Conservation (phyloP, 2,797 vertebrate genomes). For the Xiphophorus birchmanni region DNA sequence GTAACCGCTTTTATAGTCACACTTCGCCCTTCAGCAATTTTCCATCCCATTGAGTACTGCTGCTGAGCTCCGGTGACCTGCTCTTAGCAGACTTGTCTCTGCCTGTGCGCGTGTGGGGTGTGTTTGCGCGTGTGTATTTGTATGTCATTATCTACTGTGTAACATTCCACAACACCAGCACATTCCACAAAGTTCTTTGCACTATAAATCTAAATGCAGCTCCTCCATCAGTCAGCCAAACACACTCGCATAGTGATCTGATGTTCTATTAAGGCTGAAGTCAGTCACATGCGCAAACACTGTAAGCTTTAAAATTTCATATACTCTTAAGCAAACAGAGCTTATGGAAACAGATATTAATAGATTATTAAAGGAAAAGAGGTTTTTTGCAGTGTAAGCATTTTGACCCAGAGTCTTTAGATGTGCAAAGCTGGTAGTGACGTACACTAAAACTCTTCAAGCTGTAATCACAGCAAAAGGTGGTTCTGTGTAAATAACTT, state of each 20-base stretch:
- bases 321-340: background rate
- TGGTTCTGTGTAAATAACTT: background rate
- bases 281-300: background rate
- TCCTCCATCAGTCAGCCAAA: conserved; percentile 5
- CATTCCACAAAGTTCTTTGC: conserved; percentile 62
- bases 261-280: conserved; percentile 12
- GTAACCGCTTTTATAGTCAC: conserved; percentile 33
- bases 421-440: background rate
- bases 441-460: background rate
- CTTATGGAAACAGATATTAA: background rate
- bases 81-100: conserved; percentile 67
- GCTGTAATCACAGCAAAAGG: background rate
- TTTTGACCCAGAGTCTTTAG: background rate
- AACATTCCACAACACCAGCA: conserved; percentile 57
- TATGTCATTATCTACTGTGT: conserved; percentile 51
- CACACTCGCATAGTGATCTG: conserved; percentile 24
- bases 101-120: conserved; percentile 52
- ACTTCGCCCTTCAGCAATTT: conserved; percentile 48
- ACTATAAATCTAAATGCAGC: too few relatives aligned
- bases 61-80: conserved; percentile 67
- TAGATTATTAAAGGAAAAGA: background rate
- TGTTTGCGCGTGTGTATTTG: conserved; percentile 32
- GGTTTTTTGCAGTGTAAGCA: background rate
- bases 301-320: background rate
- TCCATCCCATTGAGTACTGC: conserved; percentile 65